phyloP scores from a whole-genome alignment of 2,888 invertebrate species.

The Lacanobia wlatinum region DNA sequence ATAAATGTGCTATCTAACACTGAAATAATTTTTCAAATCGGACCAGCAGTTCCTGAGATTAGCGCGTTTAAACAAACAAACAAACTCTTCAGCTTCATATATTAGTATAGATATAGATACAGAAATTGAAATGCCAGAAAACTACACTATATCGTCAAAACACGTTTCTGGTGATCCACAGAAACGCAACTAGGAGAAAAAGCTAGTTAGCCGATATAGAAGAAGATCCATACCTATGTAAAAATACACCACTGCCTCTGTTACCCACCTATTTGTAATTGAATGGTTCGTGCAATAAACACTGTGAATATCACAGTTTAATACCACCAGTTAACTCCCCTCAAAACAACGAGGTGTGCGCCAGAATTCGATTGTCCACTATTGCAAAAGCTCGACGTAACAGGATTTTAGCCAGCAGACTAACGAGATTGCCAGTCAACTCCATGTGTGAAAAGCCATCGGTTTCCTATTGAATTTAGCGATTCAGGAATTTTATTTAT shows the following conservation, averaged over 20 bases:
- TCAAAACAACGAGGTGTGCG: slow-evolving; percentile 3
- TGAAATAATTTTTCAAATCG: no score
- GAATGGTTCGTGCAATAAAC: not conserved
- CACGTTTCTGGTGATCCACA: no score
- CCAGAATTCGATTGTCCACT: slow-evolving; percentile 11
- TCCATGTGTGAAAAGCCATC: slow-evolving; percentile 22
- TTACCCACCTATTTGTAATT: not conserved
- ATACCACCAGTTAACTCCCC: not conserved
- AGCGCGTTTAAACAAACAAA: no score
- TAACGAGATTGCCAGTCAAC: slow-evolving; percentile 24
- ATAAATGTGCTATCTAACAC: no score
- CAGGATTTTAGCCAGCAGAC: slow-evolving; percentile 36
- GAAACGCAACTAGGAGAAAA: no score
- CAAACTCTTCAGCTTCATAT: no score
- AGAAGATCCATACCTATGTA: not conserved
- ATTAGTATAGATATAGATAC: no score
- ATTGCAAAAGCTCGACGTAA: slow-evolving; percentile 16
- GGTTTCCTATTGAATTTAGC: not conserved
- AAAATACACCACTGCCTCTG: not conserved
- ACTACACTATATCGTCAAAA: no score
- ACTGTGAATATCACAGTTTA: not conserved
- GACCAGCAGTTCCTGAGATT: no score
- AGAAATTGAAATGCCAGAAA: no score
- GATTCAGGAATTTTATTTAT: not conserved
- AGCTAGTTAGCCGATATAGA: not conserved